Evolutionary conservation across 1,140 invertebrate species (phyloP).

Genomic region (Drosophila obscura): DNA sequence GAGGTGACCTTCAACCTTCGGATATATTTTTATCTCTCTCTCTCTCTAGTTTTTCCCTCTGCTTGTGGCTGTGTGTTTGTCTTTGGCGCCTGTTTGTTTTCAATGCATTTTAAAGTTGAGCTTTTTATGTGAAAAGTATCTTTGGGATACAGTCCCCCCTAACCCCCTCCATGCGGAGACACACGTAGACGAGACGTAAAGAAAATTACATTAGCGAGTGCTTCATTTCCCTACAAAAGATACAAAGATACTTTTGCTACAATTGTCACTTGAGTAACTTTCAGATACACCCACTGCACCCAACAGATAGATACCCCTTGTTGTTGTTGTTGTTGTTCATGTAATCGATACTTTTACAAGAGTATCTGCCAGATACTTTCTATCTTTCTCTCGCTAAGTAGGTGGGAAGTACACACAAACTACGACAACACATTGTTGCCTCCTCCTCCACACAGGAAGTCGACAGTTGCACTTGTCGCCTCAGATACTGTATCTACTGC

Average conservation of each 20-base stretch:
- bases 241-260: conserved; percentile 7
- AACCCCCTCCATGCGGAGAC: too few relatives aligned
- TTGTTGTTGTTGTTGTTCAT: conserved; percentile 39
- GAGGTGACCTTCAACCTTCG: conserved; percentile 60
- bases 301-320: not conserved
- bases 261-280: conserved; percentile 6
- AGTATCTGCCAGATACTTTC: conserved; percentile 26
- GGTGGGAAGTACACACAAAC: conserved; percentile 51
- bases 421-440: conserved; percentile 18
- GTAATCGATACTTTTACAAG: conserved; percentile 62
- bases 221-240: not conserved
- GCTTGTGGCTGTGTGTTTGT: conserved; percentile 36
- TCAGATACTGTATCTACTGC: too few relatives aligned
- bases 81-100: conserved; percentile 52
- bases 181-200: conserved; percentile 15
- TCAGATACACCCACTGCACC: conserved; percentile 3
- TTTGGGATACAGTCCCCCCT: conserved; percentile 31
- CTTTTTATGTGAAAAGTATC: conserved; percentile 20
- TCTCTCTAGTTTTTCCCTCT: conserved; percentile 20
- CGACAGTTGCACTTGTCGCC: conserved; percentile 43
- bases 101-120: conserved; percentile 69
- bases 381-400: conserved; percentile 50
- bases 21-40: too few relatives aligned
- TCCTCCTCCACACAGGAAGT: conserved; percentile 51
- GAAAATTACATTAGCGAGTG: conserved; percentile 17